phyloP scores from a whole-genome alignment of 1,140 invertebrate species.

The Bombus sylvicola region DNA sequence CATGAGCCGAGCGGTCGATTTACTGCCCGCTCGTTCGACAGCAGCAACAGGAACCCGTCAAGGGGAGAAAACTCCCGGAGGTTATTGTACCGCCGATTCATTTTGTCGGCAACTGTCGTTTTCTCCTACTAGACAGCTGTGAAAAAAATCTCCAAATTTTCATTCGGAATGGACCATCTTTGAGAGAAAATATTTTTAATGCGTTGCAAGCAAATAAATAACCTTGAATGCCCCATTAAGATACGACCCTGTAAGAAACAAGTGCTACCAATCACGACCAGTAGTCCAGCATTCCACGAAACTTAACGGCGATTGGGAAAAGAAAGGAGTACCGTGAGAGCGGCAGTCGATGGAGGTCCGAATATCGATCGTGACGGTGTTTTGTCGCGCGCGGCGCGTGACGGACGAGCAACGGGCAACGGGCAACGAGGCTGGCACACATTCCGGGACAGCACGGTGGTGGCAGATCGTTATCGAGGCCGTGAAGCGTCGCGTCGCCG shows the following conservation, averaged over 20 bases:
- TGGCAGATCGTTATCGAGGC: slow-evolving; percentile 61
- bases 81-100: slow-evolving; percentile 58
- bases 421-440: slow-evolving; percentile 46
- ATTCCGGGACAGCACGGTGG: slow-evolving; percentile 52
- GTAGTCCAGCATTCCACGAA: background rate
- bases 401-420: slow-evolving; percentile 28
- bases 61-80: slow-evolving; percentile 18
- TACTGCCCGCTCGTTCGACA: slow-evolving; percentile 47
- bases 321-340: slow-evolving; percentile 6
- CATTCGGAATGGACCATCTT: no score
- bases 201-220: no score
- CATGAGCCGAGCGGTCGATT: slow-evolving; percentile 44
- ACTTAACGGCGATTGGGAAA: slow-evolving; percentile 1
- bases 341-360: background rate
- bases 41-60: slow-evolving; percentile 6
- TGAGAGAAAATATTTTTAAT: no score
- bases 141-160: background rate
- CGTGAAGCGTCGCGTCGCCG: slow-evolving; percentile 29
- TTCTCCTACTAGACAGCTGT: background rate
- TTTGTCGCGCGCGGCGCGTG: slow-evolving; percentile 59
- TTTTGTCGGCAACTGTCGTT: slow-evolving; percentile 19
- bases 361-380: slow-evolving; percentile 58
- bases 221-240: background rate
- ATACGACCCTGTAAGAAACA: background rate
- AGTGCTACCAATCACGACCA: background rate